These are phyloP conservation scores for Scelioninae gen. 1 DNA, from an alignment of 2,888 invertebrate species.

Conservation along the genomic window DNA sequence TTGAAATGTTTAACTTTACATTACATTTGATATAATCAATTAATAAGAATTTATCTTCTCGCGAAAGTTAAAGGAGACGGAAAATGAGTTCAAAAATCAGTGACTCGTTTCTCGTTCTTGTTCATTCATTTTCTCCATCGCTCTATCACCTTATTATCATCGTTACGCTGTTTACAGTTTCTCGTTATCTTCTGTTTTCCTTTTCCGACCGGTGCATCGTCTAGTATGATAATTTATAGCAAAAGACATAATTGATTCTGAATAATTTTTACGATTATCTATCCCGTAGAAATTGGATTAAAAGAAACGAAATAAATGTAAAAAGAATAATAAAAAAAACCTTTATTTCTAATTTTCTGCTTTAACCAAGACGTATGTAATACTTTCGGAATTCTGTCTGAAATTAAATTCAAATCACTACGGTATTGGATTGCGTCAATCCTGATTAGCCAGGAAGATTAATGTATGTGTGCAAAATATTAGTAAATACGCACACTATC, in stretches of 20 bases:
- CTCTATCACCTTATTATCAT: conserved; percentile 50
- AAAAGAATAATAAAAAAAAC: no score
- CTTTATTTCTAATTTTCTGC: no score
- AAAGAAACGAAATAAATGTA: not conserved
- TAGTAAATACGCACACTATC: no score
- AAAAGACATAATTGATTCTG: conserved; percentile 14
- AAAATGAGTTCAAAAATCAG: not conserved
- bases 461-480: conserved; percentile 48
- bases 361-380: no score
- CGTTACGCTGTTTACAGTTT: conserved; percentile 61
- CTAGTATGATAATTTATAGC: conserved; percentile 40
- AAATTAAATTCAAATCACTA: conserved; percentile 34
- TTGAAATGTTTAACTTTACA: no score
- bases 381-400: not conserved
- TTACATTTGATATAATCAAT: no score
- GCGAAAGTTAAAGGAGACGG: not conserved
- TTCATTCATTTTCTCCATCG: conserved; percentile 42
- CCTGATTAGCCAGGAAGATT: conserved; percentile 48
- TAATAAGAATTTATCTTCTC: no score
- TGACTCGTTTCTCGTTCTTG: not conserved
- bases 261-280: no score
- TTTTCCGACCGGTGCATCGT: conserved; percentile 55
- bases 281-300: not conserved
- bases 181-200: conserved; percentile 64
- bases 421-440: conserved; percentile 47